Evolutionary conservation across 2,113 vertebrate species (phyloP), one percentile per base, ranked within the genome.

Genomic region (Balaeniceps rex): DNA sequence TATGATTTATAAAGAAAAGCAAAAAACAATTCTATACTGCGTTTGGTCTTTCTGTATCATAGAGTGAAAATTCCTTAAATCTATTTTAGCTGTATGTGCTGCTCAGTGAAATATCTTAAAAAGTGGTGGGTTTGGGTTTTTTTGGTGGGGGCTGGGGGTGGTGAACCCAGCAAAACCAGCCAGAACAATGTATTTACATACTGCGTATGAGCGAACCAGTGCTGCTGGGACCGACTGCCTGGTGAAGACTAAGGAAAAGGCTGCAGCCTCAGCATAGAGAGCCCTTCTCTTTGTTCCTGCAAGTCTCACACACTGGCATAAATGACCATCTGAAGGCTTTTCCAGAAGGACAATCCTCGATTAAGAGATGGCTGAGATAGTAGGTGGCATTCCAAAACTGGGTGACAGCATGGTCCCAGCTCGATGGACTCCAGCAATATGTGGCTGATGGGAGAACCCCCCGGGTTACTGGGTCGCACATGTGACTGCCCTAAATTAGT

Each of bases 381-480:
- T 0, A 2, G 19, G 34, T 63, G 47, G 46, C 49, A 77, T 77
- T 81, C 80, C 36, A 86, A 46, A 95, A 58, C 46, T 1, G 2
- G 25, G 36, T 28, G 18, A 65, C 9, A 8, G 17, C 22, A 65
- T 2, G 4, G n/a, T 38, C 40, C 34, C 40, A 66, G 47, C 54
- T 19, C 8, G 3, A 54, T 42, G 51, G 52, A 34, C 16, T 68
- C 57, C 66, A 93, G 69, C 25, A 47, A 83, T 19, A 31, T 0
- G 0, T 7, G 14, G 46, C 24, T 91, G 64, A 26, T 52, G n/a
- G 47, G 33, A 83, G 42, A 82, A 46, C 2, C 6, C 22, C 25
- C 21, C 0, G 0, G 8, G 10, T 28, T 74, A 60, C 23, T 31
- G 28, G 11, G 36, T 46, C 5, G 1, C 75, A 55, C 0, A 1